Evolutionary conservation across 1,140 invertebrate genomes (phyloP).

Genomic region (Diorhabda sublineata): DNA sequence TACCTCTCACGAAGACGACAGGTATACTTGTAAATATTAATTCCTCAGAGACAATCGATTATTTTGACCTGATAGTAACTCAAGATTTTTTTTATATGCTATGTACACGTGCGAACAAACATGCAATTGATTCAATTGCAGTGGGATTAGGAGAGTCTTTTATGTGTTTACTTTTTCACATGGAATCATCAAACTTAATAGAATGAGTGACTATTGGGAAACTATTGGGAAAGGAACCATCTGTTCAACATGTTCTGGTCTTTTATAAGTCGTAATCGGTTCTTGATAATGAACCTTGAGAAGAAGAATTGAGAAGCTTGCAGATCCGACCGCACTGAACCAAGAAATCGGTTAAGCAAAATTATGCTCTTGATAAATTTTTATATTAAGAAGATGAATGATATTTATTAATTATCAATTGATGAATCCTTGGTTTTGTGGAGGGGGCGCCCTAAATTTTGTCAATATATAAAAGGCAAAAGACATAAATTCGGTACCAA

Average conservation of each 20-base stretch:
- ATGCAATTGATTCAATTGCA: neutral
- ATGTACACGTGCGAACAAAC: neutral
- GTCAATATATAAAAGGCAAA: slow-evolving; percentile 41
- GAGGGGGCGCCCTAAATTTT: slow-evolving; percentile 37
- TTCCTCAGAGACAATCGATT: too few relatives aligned
- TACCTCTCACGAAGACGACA: too few relatives aligned
- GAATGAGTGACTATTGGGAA: slow-evolving; percentile 14
- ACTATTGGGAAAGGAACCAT: slow-evolving; percentile 14
- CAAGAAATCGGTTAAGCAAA: slow-evolving; percentile 19
- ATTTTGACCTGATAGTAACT: too few relatives aligned
- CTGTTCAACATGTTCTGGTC: slow-evolving; percentile 17
- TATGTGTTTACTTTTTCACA: slow-evolving; percentile 10
- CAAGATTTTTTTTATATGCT: too few relatives aligned
- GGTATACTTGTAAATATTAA: too few relatives aligned
- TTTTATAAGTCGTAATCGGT: slow-evolving; percentile 23
- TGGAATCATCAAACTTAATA: too few relatives aligned
- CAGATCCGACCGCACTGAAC: slow-evolving; percentile 9
- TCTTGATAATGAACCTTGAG: slow-evolving; percentile 20
- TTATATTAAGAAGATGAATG: slow-evolving; percentile 37
- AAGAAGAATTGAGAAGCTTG: slow-evolving; percentile 22
- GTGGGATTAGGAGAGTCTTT: neutral
- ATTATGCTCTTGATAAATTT: slow-evolving; percentile 24
- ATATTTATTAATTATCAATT: slow-evolving; percentile 34
- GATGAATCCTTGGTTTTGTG: slow-evolving; percentile 41
- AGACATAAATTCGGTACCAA: slow-evolving; percentile 39